Base-by-base conservation (phyloP, 2,113 vertebrate genomes). In the Chloebia gouldiae region DNA sequence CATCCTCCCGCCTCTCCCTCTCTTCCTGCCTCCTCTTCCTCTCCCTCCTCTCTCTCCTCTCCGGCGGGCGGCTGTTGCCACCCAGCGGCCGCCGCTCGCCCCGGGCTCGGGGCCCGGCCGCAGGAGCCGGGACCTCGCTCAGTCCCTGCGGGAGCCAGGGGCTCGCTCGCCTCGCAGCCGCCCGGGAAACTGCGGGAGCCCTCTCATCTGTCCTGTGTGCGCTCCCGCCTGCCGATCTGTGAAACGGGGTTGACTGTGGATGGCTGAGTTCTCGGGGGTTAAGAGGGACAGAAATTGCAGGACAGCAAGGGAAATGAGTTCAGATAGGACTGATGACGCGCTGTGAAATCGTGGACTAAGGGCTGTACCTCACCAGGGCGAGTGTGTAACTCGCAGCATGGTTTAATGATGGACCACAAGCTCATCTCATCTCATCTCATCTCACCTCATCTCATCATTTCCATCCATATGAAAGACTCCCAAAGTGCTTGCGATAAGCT, bases 41-140 rank as follows among this genome's bases (percentile, higher is more conserved):
- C 65, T 33, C n/a, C 10, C 35, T 17, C 27, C 56, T 21, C n/a
- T 60, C 20, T 25, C 24, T 20, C 33, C 51, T 50, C 49, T 87
- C 78, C 31, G 15, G 71, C 76, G 83, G 63, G 92, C 39, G 37
- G 75, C 88, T 71, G 88, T 94, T 96, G 90, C 96, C 97, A 70
- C 78, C 97, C 92, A 90, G 96, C 85, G 97, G 97, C 49, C 59
- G n/a, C 68, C 42, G 61, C 69, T 78, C 65, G 35, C 57, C 77
- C 51, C 45, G 9, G 44, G 42, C 71, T 40, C 40, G 40, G 40
- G 40, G 40, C 40, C 57, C 37, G n/a, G 59, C 35, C 19, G 28
- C 64, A 27, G 8, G 40, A 40, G 85, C 10, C 25, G 39, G 33
- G 45, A 70, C 53, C 22, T n/a, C 18, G 3, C 24, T 20, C 68